Percentiles rank a stretch among this genome's conserved stretches.
These are phyloP conservation scores for Pseudomyrmex pallidus DNA, from an alignment of 1,140 invertebrate genomes.

Conservation along the genomic window DNA sequence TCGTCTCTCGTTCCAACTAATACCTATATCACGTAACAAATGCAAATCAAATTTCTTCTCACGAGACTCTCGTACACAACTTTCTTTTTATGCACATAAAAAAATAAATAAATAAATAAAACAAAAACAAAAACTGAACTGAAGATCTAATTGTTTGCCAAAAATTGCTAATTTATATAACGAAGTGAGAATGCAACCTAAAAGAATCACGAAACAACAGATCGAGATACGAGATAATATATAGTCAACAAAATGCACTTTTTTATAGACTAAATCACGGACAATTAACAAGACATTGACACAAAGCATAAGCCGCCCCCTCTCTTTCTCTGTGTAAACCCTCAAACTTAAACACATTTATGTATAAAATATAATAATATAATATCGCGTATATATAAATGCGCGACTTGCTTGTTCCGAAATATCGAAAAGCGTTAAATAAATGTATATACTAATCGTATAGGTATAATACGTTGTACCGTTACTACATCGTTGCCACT, in stretches of 20 bases:
- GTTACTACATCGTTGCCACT: slow-evolving; percentile 36
- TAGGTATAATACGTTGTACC: not conserved
- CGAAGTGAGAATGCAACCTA: slow-evolving; percentile 48
- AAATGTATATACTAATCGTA: too few species aligned
- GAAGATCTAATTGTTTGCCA: slow-evolving; percentile 31
- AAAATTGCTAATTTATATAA: slow-evolving; percentile 39
- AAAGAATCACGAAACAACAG: slow-evolving; percentile 33
- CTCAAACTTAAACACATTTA: slow-evolving; percentile 52
- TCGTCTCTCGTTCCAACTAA: not conserved
- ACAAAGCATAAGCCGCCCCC: slow-evolving; percentile 63
- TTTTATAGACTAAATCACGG: slow-evolving; percentile 52
- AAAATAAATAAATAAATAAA: slow-evolving; percentile 16
- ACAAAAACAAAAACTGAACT: slow-evolving; percentile 14
- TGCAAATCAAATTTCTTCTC: slow-evolving; percentile 13
- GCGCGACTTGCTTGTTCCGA: not conserved
- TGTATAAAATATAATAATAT: not conserved
- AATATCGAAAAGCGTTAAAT: too few species aligned
- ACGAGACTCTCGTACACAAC: slow-evolving; percentile 6
- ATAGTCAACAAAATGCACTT: slow-evolving; percentile 62
- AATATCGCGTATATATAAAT: not conserved
- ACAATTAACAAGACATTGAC: slow-evolving; percentile 78
- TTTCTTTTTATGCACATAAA: slow-evolving; percentile 19
- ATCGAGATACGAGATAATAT: slow-evolving; percentile 29
- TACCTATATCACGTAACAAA: not conserved
- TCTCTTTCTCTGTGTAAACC: slow-evolving; percentile 40